Conservation (phyloP, 2,113 vertebrate genomes). For the Megaceryle torquata region DNA sequence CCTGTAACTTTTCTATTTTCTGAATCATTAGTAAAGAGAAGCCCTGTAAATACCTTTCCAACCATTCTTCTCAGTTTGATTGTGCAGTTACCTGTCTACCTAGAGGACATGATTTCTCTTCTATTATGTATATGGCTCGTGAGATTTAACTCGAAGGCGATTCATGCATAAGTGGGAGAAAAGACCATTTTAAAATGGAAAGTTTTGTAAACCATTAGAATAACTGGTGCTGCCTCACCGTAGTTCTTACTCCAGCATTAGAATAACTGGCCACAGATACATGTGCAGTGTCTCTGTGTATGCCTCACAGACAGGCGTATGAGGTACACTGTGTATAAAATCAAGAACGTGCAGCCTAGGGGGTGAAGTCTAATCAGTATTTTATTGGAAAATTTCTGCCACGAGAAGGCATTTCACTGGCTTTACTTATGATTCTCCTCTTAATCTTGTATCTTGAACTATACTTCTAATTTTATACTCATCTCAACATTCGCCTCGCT, state of each 20-base stretch:
- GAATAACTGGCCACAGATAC: neutral
- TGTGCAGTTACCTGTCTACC: neutral
- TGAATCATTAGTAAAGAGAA: neutral
- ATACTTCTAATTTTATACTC: neutral
- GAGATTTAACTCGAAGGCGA: neutral
- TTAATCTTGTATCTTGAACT: neutral
- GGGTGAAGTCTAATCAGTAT: neutral
- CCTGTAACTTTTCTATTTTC: neutral
- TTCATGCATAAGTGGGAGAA: neutral
- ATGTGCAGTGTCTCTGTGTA: neutral
- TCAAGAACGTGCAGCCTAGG: neutral
- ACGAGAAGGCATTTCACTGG: neutral
- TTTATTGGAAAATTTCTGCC: neutral
- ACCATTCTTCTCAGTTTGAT: neutral
- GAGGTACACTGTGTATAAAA: neutral
- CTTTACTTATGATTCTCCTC: neutral
- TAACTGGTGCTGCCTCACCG: neutral
- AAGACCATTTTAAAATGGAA: neutral
- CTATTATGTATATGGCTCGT: accelerated
- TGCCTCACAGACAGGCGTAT: neutral
- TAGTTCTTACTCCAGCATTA: neutral
- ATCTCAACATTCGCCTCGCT: neutral
- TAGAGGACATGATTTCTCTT: neutral
- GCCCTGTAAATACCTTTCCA: neutral
- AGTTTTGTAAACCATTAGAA: neutral